Evolutionary conservation across 2,888 invertebrate species (phyloP).

Genomic region (Portevinia maculata): DNA sequence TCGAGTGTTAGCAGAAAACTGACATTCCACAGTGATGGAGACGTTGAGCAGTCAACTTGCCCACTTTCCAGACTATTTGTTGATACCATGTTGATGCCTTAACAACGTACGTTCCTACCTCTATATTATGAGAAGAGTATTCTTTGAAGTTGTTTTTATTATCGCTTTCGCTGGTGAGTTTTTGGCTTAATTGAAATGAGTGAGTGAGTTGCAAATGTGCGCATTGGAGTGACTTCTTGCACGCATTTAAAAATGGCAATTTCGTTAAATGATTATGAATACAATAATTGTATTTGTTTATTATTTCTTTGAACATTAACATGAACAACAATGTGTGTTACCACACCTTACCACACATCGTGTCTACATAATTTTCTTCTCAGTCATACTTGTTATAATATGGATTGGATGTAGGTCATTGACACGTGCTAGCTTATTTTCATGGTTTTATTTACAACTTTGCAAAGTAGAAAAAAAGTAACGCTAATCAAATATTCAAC

Average conservation of each 20-base stretch:
- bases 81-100: constrained; percentile 57
- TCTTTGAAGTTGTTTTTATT: constrained; percentile 61
- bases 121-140: constrained; percentile 53
- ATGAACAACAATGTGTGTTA: not conserved
- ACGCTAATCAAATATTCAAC: not conserved
- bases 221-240: constrained; percentile 37
- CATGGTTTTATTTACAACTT: not conserved
- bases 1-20: constrained; percentile 69
- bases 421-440: not conserved
- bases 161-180: constrained; percentile 71
- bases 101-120: constrained; percentile 25
- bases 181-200: constrained; percentile 27
- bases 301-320: not conserved
- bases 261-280: not conserved
- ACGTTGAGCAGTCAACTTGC: constrained; percentile 69
- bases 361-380: not conserved
- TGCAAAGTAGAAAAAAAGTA: no score
- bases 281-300: not conserved
- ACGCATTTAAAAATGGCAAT: not conserved
- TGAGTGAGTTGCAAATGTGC: constrained; percentile 46
- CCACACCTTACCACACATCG: not conserved
- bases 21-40: constrained; percentile 63
- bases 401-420: constrained; percentile 10
- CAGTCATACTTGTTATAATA: no score
- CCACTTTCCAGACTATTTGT: constrained; percentile 64